Conservation (phyloP, 2,797 vertebrate species). For the Chelonia mydas region DNA sequence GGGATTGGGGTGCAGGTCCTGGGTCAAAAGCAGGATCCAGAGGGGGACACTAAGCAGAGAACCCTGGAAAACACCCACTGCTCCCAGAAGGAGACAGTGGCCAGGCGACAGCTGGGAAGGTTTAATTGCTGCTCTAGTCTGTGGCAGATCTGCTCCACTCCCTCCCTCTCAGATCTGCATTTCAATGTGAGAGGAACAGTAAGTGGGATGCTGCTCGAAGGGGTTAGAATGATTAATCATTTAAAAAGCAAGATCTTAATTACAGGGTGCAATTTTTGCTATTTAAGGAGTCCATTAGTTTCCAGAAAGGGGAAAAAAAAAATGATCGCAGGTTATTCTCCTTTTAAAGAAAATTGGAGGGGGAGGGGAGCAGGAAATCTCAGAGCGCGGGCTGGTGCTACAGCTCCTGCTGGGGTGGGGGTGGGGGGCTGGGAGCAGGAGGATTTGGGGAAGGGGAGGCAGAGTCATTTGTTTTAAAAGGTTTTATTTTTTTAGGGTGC, state of each 20-base stretch:
- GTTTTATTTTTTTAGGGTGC: slow-evolving; percentile 66
- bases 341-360: slow-evolving; percentile 70
- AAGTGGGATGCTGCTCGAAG: slow-evolving; percentile 84
- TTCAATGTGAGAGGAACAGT: slow-evolving; percentile 85
- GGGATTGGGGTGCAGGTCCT: background rate
- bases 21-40: slow-evolving; percentile 22
- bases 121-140: slow-evolving; percentile 83
- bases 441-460: slow-evolving; percentile 12
- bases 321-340: slow-evolving; percentile 83
- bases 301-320: slow-evolving; percentile 79
- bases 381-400: slow-evolving; percentile 49
- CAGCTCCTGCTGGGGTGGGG: slow-evolving; percentile 64
- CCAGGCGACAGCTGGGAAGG: slow-evolving; percentile 83
- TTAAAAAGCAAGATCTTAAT: slow-evolving; percentile 89
- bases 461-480: slow-evolving; percentile 62
- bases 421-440: slow-evolving; percentile 61
- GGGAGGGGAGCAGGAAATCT: background rate
- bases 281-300: slow-evolving; percentile 88
- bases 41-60: slow-evolving; percentile 12
- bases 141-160: slow-evolving; percentile 72
- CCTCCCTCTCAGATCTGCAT: slow-evolving; percentile 83
- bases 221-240: slow-evolving; percentile 88
- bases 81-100: slow-evolving; percentile 69
- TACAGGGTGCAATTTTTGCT: slow-evolving; percentile 88
- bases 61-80: slow-evolving; percentile 44